These are phyloP conservation scores for Conger conger DNA, from an alignment of 2,113 vertebrate genomes.

Conservation along the genomic window DNA sequence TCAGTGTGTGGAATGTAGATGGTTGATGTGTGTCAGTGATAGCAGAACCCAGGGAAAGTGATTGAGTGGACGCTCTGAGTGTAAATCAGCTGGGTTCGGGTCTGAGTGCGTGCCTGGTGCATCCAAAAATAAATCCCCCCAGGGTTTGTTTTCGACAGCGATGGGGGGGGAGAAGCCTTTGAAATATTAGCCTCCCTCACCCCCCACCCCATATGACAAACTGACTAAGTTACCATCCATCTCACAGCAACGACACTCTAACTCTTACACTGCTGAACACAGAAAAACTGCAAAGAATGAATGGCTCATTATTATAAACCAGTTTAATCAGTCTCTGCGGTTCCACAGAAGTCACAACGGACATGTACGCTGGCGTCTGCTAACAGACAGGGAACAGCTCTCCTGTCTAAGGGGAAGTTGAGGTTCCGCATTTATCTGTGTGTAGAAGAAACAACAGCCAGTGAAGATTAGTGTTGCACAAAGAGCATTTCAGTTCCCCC, in stretches of 20 bases:
- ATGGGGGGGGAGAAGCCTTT: not conserved
- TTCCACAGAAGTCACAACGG: not conserved
- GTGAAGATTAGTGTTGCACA: too few relatives aligned
- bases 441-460: too few relatives aligned
- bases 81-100: not conserved
- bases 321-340: not conserved
- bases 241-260: not conserved
- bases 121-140: too few relatives aligned
- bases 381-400: not conserved
- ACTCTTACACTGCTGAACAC: not conserved
- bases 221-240: not conserved
- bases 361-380: not conserved
- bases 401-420: too few relatives aligned
- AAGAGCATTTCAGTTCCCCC: too few relatives aligned
- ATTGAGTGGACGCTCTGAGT: not conserved
- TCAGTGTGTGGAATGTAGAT: not conserved
- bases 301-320: not conserved
- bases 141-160: too few relatives aligned
- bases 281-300: not conserved
- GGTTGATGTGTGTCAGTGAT: not conserved
- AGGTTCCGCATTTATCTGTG: too few relatives aligned
- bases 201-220: not conserved
- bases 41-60: not conserved
- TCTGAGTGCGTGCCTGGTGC: too few relatives aligned
- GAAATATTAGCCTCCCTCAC: too few relatives aligned